Base-by-base conservation (phyloP, 2,113 vertebrate genomes). In the Tachycineta bicolor region DNA sequence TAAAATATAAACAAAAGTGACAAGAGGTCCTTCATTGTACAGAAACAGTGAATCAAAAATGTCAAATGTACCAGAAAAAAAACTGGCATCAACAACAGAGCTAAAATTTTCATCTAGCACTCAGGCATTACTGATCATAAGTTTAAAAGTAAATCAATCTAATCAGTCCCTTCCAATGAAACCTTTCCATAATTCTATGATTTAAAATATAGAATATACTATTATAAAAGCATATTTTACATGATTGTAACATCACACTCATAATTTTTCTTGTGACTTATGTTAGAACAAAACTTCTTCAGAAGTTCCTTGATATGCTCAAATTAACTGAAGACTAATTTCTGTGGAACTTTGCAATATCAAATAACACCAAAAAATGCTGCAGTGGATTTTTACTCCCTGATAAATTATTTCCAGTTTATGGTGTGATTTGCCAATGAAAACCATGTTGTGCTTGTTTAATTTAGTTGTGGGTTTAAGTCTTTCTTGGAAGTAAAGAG, bases 231-330 rank as follows among this genome's bases (percentile, higher is more conserved):
- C 34, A 39, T 39, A 24, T 49, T 39, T 49, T 16, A 41, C 44
- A 49, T 33, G 22, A 33, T 41, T 2, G 5, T 50, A 63, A 33
- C 23, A 41, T 41, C 34, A 50, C 0, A 0, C 10, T 41, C 31
- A 62, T n/a, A 3, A 19, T 15, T 9, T 60, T 78, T 78, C 75
- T 63, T 75, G 43, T 92, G 50, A 47, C 52, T 93, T 93, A 86
- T 60, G 90, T 73, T 87, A 95, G 73, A 69, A n/a, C 24, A 77
- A 89, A 94, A n/a, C 2, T 24, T 59, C 22, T 68, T 79, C 47
- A 67, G 41, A 79, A 85, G 24, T 20, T 41, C 44, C 20, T 78
- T 26, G 5, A 52, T 68, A n/a, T 29, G 22, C 29, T 26, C 74
- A 71, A 44, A 34, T 47, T 59, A 65, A 50, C 6, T 21, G 49